Evolutionary conservation across 2,888 invertebrate species (phyloP).

Genomic region (Sphaerophoria rueppellii): DNA sequence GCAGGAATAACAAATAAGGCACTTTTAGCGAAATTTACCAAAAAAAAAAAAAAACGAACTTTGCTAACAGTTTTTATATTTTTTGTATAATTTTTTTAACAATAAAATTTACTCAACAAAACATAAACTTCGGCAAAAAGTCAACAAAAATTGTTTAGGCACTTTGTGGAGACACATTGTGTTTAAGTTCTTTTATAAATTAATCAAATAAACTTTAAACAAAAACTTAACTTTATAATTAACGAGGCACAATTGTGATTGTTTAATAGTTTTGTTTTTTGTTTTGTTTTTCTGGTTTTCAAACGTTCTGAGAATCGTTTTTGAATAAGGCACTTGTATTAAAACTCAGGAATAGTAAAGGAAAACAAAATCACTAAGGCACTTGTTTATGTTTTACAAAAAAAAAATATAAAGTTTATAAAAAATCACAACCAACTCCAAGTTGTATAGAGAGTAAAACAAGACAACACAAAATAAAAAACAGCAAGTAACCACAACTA

Average conservation of each 20-base stretch:
- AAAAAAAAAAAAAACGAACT: conserved; percentile 16
- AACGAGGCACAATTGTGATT: conserved; percentile 68
- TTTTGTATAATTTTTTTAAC: conserved; percentile 49
- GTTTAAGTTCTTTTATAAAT: conserved; percentile 31
- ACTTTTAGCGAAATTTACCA: conserved; percentile 49
- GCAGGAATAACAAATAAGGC: conserved; percentile 71
- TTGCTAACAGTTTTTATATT: conserved; percentile 49
- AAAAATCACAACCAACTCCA: conserved; percentile 50
- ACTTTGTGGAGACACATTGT: conserved; percentile 60
- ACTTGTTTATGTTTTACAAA: conserved; percentile 41
- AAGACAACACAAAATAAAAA: background rate
- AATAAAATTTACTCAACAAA: conserved; percentile 51
- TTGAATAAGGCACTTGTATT: conserved; percentile 62
- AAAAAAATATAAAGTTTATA: conserved; percentile 22
- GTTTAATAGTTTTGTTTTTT: conserved; percentile 49
- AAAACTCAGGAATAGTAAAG: conserved; percentile 54
- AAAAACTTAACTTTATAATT: conserved; percentile 62
- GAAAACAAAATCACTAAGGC: conserved; percentile 62
- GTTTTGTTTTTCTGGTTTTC: conserved; percentile 28
- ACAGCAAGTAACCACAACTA: conserved; percentile 52
- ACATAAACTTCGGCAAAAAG: conserved; percentile 29
- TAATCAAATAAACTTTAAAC: conserved; percentile 5
- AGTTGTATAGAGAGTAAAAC: background rate
- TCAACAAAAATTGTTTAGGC: conserved; percentile 66
- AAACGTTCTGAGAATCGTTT: conserved; percentile 69